A percentile compares a stretch with the other conserved stretches of the same genome.
These are phyloP conservation scores for Neoarius graeffei DNA, from an alignment of 2,113 vertebrate genomes.

Conservation along the genomic window DNA sequence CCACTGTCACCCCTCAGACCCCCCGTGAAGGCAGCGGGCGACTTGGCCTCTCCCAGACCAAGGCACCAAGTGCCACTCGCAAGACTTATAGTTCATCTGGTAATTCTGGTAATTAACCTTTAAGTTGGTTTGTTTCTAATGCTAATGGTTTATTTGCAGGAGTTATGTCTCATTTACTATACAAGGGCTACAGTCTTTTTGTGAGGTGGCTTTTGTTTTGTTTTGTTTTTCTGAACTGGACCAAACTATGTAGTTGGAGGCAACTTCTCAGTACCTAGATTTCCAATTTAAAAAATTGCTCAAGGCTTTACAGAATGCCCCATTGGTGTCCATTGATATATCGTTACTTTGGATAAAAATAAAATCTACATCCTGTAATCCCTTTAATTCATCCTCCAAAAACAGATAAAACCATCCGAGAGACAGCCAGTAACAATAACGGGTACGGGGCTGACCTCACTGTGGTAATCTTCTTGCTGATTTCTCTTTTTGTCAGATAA, in stretches of 20 bases:
- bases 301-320: not conserved
- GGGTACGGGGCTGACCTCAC: slow-evolving; percentile 59
- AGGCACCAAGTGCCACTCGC: slow-evolving; percentile 59
- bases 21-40: slow-evolving; percentile 42
- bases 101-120: slow-evolving; percentile 59
- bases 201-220: not conserved
- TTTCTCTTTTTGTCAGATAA: slow-evolving; percentile 43
- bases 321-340: not conserved
- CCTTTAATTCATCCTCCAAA: slow-evolving; percentile 16
- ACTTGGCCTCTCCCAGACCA: slow-evolving; percentile 56
- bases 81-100: slow-evolving; percentile 62
- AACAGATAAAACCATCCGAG: slow-evolving; percentile 49
- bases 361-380: not conserved
- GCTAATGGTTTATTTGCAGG: not conserved
- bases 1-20: slow-evolving; percentile 54
- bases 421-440: slow-evolving; percentile 57
- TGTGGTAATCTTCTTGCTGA: slow-evolving; percentile 38
- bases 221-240: not conserved
- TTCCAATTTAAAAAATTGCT: not conserved
- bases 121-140: slow-evolving; percentile 26
- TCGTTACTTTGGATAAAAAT: not conserved
- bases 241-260: not conserved
- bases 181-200: not conserved
- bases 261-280: not conserved
- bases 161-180: not conserved